Base-by-base conservation (phyloP, 2,888 invertebrate genomes). In the Tiliacea aurago region DNA sequence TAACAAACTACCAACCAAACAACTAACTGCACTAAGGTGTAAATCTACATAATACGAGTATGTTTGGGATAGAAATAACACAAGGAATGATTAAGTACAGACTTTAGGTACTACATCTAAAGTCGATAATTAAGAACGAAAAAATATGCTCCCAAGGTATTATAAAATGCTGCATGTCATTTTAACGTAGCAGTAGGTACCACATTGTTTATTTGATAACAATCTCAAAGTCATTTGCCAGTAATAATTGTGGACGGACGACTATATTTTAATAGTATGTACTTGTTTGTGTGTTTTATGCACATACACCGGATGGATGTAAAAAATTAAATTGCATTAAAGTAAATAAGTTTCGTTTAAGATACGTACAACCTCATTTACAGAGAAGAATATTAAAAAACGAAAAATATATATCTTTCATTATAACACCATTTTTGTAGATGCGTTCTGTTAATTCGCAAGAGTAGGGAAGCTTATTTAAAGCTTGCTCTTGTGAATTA, bases 141-240 rank as follows among this genome's bases (percentile, higher is more conserved):
- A 76, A 68, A 65, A 70, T 58, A 70, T 71, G 68, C 87, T 88
- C 88, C 79, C 89, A 89, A 78, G 76, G 74, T 65, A 84, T 79
- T 80, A 76, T 81, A 84, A 83, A 81, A 88, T 82, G 83, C 76
- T 85, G 86, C 85, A 88, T 85, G 87, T 89, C 85, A 89, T 85
- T 87, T 84, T 77, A 85, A 84, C 76, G 80, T 75, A 61, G 74
- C 53, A 74, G 84, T 78, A 84, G 70, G 80, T 89, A 86, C 76
- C 49, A 88, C 91, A 92, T 93, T 94, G 93, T 94, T 90, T 90
- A 91, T 91, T 87, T 89, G 94, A 94, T 94, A 92, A 89, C 86
- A 78, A 94, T 94, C 93, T 92, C 78, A 84, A 87, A 87, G 87
- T 89, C 83, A 89, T 91, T 90, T 89, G 84, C 76, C 75, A 78